Percentiles rank a stretch among this genome's conserved stretches.
Conservation (phyloP, 2,113 vertebrate species). For the Vanacampus margaritifer region DNA sequence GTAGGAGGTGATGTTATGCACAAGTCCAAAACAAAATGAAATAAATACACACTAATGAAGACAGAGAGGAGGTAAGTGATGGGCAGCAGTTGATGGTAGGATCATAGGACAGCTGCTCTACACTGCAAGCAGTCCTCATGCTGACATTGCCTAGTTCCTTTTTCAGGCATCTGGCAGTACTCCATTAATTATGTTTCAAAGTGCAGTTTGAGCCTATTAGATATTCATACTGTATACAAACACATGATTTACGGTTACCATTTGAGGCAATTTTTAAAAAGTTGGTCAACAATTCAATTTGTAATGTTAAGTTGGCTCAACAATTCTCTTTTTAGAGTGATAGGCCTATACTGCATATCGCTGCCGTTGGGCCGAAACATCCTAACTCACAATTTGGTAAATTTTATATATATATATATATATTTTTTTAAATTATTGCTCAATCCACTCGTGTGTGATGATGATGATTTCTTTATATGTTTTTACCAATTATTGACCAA, state of each 20-base stretch:
- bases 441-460: too few relatives aligned
- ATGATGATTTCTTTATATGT: too few relatives aligned
- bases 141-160: slow-evolving; percentile 6
- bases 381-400: too few relatives aligned
- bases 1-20: slow-evolving; percentile 14
- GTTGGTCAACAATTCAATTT: too few relatives aligned
- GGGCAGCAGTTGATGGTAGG: slow-evolving; percentile 9
- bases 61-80: not conserved
- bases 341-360: too few relatives aligned
- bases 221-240: not conserved
- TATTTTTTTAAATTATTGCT: too few relatives aligned
- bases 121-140: slow-evolving; percentile 3
- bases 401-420: too few relatives aligned
- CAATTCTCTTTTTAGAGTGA: too few relatives aligned
- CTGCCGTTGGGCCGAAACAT: too few relatives aligned
- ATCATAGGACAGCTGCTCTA: slow-evolving; percentile 15
- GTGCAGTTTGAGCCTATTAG: not conserved
- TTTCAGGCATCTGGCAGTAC: slow-evolving; percentile 5
- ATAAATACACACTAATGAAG: slow-evolving; percentile 22
- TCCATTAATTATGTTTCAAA: slow-evolving; percentile 9
- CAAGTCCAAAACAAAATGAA: slow-evolving; percentile 17
- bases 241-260: not conserved
- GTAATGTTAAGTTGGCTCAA: too few relatives aligned
- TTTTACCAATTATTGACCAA: too few relatives aligned
- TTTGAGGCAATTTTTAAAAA: too few relatives aligned